Base-by-base conservation (phyloP, 35 echinoderm and acorn worm genomes). In the Acanthaster planci region DNA sequence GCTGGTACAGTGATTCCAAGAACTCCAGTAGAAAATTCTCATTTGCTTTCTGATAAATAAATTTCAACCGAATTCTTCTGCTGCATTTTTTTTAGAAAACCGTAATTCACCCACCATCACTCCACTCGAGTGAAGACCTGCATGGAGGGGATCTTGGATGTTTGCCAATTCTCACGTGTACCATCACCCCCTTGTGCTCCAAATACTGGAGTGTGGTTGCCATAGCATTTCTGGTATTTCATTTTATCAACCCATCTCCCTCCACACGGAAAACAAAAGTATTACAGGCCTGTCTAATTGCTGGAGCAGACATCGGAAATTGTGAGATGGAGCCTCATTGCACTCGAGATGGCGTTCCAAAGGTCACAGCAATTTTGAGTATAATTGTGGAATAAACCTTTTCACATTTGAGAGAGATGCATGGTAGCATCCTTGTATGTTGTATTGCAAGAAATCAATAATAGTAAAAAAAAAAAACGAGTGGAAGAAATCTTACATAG, bases 281-380 rank as follows among this genome's bases (percentile, higher is more conserved):
- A 31, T 72, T 72, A 30, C 30, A 2, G 23, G 34, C 23, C 26
- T 14, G 23, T 19, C 64, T 72, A 72, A 72, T 72, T 72, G 64
- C 64, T 26, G 2, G 34, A 34, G 64, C 64, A 72, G 64, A 72
- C 64, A 72, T 72, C 64, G 64, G 64, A 72, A 72, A 72, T 72
- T 72, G 64, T 72, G 22, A 27, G 64, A 72, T 72, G 64, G 64
- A 72, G 64, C 64, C 64, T 31, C 22, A 26, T 14, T 14, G 21
- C 29, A 72, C 64, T 72, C 64, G 21, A 72, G 30, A 10, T 72
- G 64, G 21, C 23, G 64, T 72, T 72, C 64, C 64, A 72, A 72
- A 72, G 64, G 64, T 72, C 64, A 29, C 26, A 4, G 64, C 26
- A 72, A 72, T 72, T 72, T 72, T 19, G 34, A 26, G 64, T 26